Conservation (phyloP, 2,797 vertebrate species). For the Sarcoramphus papa region DNA sequence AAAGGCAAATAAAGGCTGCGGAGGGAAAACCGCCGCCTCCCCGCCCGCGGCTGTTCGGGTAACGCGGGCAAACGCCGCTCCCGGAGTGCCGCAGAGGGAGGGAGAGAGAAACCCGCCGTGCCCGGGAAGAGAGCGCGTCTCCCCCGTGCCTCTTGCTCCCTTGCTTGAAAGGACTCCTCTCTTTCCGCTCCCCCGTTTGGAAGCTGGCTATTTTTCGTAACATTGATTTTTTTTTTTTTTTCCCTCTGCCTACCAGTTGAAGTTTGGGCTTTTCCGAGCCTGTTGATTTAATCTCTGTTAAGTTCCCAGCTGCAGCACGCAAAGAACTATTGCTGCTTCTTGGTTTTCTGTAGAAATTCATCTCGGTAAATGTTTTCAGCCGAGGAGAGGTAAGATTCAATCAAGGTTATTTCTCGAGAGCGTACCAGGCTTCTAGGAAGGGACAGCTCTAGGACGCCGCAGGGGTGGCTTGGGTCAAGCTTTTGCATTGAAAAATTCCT, state of each 20-base stretch:
- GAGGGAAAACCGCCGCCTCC: not conserved
- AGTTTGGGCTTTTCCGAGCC: not conserved
- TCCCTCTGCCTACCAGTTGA: not conserved
- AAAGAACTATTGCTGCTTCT: not conserved
- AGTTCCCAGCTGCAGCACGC: not conserved
- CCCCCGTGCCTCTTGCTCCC: not conserved
- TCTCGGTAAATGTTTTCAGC: not conserved
- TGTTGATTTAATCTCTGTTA: not conserved
- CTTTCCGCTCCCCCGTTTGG: not conserved
- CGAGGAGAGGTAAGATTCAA: constrained; percentile 10
- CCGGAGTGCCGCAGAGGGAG: not conserved
- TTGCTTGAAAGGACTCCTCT: not conserved
- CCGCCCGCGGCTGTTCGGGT: not conserved
- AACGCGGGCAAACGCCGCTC: not conserved
- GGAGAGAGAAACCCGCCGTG: not conserved
- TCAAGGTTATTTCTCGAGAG: not conserved
- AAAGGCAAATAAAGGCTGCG: not conserved
- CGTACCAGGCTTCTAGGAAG: not conserved
- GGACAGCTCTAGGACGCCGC: not conserved
- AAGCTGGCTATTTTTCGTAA: not conserved
- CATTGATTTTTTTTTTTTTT: too few species aligned
- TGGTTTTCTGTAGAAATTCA: not conserved
- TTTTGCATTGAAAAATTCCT: not conserved
- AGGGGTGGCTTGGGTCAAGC: not conserved
- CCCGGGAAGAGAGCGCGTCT: not conserved